Conservation (phyloP, 1,140 invertebrate species). For the Thaumetopoea pityocampa region DNA sequence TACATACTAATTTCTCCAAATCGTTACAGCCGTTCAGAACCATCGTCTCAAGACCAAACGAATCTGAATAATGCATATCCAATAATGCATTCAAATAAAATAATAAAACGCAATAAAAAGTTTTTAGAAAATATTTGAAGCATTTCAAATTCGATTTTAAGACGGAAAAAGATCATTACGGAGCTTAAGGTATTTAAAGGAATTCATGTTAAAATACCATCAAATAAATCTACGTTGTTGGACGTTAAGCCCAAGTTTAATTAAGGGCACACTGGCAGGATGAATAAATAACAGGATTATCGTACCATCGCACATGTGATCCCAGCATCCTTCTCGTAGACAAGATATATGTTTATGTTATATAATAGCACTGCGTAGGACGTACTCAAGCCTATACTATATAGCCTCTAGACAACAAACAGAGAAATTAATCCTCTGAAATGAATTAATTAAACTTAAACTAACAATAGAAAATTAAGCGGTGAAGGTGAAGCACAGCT, state of each 20-base stretch:
- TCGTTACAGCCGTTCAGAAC: neutral
- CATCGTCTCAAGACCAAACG: neutral
- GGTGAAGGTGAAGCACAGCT: too few species aligned
- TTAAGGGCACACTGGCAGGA: constrained; percentile 36
- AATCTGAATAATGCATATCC: too few species aligned
- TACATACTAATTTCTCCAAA: too few species aligned
- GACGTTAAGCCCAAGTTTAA: constrained; percentile 36
- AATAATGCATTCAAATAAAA: constrained; percentile 2
- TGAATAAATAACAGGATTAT: constrained; percentile 64
- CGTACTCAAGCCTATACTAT: too few species aligned
- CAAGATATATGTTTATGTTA: constrained; percentile 19
- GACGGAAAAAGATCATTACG: constrained; percentile 42
- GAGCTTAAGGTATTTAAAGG: constrained; percentile 31
- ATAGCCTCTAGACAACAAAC: too few species aligned
- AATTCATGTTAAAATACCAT: constrained; percentile 40
- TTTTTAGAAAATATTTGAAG: constrained; percentile 8
- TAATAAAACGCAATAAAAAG: constrained; percentile 1
- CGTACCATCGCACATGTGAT: constrained; percentile 43
- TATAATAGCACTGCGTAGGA: constrained; percentile 8
- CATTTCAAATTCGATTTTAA: constrained; percentile 6
- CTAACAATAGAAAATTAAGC: too few species aligned
- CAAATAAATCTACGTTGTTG: constrained; percentile 37
- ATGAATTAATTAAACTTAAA: too few species aligned
- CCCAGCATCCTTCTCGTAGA: constrained; percentile 21
- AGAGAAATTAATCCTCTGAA: too few species aligned